phyloP scores from a whole-genome alignment of 2,888 invertebrate genomes.

The Heliothis peltigera region DNA sequence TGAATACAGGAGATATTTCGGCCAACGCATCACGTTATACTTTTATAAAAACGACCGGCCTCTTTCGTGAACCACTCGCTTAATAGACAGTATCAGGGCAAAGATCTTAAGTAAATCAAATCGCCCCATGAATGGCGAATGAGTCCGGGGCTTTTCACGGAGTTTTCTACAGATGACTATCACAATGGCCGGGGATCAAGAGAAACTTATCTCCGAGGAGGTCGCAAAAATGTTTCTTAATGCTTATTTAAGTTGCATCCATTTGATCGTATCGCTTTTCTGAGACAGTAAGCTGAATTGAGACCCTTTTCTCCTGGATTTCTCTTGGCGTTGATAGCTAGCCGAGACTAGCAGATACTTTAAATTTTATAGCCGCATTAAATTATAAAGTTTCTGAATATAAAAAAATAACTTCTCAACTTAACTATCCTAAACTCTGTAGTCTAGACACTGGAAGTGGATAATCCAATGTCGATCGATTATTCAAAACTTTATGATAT shows the following conservation, averaged over 20 bases:
- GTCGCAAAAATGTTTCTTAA: constrained; percentile 87
- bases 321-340: neutral
- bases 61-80: constrained; percentile 77
- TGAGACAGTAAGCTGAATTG: constrained; percentile 47
- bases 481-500: constrained; percentile 4
- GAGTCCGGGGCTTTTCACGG: constrained; percentile 85
- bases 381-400: constrained; percentile 4
- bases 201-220: constrained; percentile 84
- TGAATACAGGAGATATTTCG: constrained; percentile 21
- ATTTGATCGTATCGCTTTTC: constrained; percentile 79
- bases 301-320: constrained; percentile 29
- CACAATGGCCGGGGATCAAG: constrained; percentile 88
- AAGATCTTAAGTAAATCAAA: constrained; percentile 90
- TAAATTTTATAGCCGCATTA: neutral
- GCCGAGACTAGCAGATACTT: neutral
- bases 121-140: constrained; percentile 89
- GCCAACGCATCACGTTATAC: constrained; percentile 71
- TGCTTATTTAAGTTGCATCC: constrained; percentile 86
- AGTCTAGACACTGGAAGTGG: constrained; percentile 53
- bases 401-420: too few relatives aligned
- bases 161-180: constrained; percentile 86
- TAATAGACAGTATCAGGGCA: constrained; percentile 87
- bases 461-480: constrained; percentile 35
- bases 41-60: constrained; percentile 77
- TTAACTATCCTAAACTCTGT: constrained; percentile 6